Base-by-base conservation (phyloP, 2,888 invertebrate species). In the Synergus gifuensis region DNA sequence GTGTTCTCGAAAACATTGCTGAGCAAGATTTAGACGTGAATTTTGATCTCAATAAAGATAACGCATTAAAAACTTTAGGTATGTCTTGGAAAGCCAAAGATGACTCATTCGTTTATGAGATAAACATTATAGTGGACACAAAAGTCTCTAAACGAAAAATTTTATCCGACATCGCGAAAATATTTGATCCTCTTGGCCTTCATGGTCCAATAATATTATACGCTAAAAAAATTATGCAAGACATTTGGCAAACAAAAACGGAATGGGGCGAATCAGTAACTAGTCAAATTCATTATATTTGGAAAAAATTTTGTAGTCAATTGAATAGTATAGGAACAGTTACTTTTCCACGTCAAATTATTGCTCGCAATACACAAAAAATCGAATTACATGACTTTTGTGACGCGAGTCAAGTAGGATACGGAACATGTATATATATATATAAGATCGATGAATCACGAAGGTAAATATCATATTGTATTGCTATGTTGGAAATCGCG, bases 211-310 rank as follows among this genome's bases (percentile, higher is more conserved):
- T 86, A 0, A 82, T 86, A 9, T 76, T 84, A 0, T 49, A 66
- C 8, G 85, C 85, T 5, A 87, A 87, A 78, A 40, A 81, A 0
- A 78, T 86, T 0, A 84, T 86, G 81, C 87, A 86, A 78, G 46
- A 73, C 11, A 63, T 85, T 0, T 87, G 87, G 87, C 60, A 76
- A 77, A n/a, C 78, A 11, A 85, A 85, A 58, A 12, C 85, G 0
- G 81, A 83, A 18, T 86, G 85, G 85, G 84, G 86, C 49, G 85
- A 86, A 63, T 83, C 85, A 16, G 28, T 84, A 3, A 86, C 85
- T 1, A 18, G 3, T 0, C 69, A 81, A 8, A 58, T 85, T 4
- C 67, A 83, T 22, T 81, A 81, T 14, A 63, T 66, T 63, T 86
- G 86, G 87, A 42, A 18, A 7, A 66, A 78, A 44, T 85, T 83